Evolutionary conservation across 2,888 invertebrate species (phyloP).

Genomic region (Ochropleura leucogaster): DNA sequence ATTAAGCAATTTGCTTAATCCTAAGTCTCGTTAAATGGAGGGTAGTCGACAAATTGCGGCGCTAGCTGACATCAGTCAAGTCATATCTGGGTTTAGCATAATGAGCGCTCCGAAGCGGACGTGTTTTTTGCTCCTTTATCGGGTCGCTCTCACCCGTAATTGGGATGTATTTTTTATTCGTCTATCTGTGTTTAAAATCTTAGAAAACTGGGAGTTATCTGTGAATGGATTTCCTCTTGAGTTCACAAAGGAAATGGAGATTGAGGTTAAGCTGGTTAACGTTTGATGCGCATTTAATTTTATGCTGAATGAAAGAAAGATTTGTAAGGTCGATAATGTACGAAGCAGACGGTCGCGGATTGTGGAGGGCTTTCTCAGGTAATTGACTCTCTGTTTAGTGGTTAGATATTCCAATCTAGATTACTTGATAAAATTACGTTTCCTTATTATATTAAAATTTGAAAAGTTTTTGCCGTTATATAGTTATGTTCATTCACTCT

Average conservation of each 20-base stretch:
- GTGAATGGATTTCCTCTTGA: slow-evolving; percentile 48
- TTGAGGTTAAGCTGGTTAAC: slow-evolving; percentile 50
- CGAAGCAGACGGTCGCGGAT: slow-evolving; percentile 21
- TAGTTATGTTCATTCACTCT: neutral
- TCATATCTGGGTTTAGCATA: slow-evolving; percentile 74
- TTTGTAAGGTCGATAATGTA: slow-evolving; percentile 42
- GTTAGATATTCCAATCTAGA: neutral
- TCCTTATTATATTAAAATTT: neutral
- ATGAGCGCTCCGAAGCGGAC: slow-evolving; percentile 65
- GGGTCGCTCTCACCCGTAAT: slow-evolving; percentile 63
- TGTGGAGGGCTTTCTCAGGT: neutral
- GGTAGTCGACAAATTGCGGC: slow-evolving; percentile 74
- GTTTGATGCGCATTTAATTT: slow-evolving; percentile 57
- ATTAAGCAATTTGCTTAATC: slow-evolving; percentile 72
- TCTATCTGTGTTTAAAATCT: slow-evolving; percentile 62
- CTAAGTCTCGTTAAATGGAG: slow-evolving; percentile 65
- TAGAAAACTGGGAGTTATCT: slow-evolving; percentile 50
- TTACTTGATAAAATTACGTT: neutral
- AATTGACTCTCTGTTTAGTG: neutral
- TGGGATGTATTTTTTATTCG: slow-evolving; percentile 71
- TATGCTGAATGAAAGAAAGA: slow-evolving; percentile 46
- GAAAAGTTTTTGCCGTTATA: neutral
- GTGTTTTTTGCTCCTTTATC: slow-evolving; percentile 70
- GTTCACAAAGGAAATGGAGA: slow-evolving; percentile 54
- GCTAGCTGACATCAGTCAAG: slow-evolving; percentile 70